Percentiles rank a stretch among this genome's conserved stretches.
phyloP scores from a whole-genome alignment of 2,888 invertebrate species.

The Matsumyia berberina region DNA sequence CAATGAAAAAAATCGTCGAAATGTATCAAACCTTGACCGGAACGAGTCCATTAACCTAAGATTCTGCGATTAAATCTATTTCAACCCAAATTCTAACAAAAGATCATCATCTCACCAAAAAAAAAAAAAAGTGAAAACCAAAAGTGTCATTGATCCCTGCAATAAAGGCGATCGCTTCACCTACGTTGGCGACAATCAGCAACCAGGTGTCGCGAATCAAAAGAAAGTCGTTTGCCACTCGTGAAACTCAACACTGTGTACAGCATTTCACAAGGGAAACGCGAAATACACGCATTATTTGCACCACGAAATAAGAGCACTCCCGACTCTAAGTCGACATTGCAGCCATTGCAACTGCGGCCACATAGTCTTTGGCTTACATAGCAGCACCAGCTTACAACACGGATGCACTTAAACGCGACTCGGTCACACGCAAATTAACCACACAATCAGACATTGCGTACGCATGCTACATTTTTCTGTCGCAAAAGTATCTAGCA shows the following conservation, averaged over 20 bases:
- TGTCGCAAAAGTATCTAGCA: slow-evolving; percentile 61
- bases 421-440: slow-evolving; percentile 65
- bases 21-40: slow-evolving; percentile 20
- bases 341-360: slow-evolving; percentile 13
- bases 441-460: slow-evolving; percentile 64
- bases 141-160: slow-evolving; percentile 55
- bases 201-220: slow-evolving; percentile 40
- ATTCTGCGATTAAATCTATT: background rate
- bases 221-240: slow-evolving; percentile 66
- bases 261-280: slow-evolving; percentile 69
- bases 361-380: slow-evolving; percentile 25
- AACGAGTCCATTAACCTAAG: slow-evolving; percentile 16
- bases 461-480: slow-evolving; percentile 40
- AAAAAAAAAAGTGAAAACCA: slow-evolving; percentile 43
- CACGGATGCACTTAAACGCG: slow-evolving; percentile 61
- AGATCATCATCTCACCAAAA: slow-evolving; percentile 1
- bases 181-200: slow-evolving; percentile 33
- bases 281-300: slow-evolving; percentile 53
- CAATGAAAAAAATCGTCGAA: slow-evolving; percentile 5
- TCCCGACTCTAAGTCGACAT: slow-evolving; percentile 26
- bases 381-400: slow-evolving; percentile 65
- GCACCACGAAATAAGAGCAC: slow-evolving; percentile 60
- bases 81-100: background rate
- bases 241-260: slow-evolving; percentile 62
- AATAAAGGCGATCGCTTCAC: slow-evolving; percentile 57